Percentiles rank a stretch among this genome's conserved stretches.
These are phyloP conservation scores for Callopanchax toddi DNA, from an alignment of 2,113 vertebrate genomes.

Conservation along the genomic window DNA sequence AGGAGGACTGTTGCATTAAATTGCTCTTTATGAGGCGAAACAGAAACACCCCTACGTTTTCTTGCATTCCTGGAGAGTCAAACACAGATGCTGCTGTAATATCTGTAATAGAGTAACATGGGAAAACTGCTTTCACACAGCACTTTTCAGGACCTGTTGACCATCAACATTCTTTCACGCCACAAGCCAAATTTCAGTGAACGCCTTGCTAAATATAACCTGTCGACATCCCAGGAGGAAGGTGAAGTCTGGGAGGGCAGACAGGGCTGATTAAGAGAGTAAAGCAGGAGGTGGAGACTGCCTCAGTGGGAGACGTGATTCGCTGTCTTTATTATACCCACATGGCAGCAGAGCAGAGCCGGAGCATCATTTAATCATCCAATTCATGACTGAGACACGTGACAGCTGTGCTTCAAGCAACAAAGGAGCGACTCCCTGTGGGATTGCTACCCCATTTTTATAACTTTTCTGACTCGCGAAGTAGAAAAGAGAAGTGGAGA, in stretches of 20 bases:
- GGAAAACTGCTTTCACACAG: not conserved
- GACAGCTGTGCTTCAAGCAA: conserved; percentile 30
- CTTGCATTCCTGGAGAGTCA: too few species aligned
- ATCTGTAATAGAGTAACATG: too few species aligned
- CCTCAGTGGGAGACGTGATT: conserved; percentile 2
- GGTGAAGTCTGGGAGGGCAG: not conserved
- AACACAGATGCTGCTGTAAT: too few species aligned
- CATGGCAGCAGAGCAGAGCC: conserved; percentile 13
- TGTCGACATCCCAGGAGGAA: not conserved
- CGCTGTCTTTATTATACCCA: conserved; percentile 4
- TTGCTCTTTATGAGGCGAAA: too few species aligned
- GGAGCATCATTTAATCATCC: conserved; percentile 41
- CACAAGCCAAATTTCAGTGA: not conserved
- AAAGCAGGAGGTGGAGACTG: not conserved
- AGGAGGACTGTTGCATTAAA: too few species aligned
- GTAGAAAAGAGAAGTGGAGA: not conserved
- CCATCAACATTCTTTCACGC: not conserved
- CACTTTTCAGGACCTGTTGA: not conserved
- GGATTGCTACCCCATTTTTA: conserved; percentile 1
- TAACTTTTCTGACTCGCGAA: not conserved
- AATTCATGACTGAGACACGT: conserved; percentile 33
- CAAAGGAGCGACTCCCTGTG: not conserved
- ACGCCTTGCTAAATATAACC: not conserved
- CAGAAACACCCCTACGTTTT: too few species aligned
- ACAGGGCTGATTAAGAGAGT: not conserved